phyloP scores from a whole-genome alignment of 2,888 invertebrate species.

The Parelbella ahira region DNA sequence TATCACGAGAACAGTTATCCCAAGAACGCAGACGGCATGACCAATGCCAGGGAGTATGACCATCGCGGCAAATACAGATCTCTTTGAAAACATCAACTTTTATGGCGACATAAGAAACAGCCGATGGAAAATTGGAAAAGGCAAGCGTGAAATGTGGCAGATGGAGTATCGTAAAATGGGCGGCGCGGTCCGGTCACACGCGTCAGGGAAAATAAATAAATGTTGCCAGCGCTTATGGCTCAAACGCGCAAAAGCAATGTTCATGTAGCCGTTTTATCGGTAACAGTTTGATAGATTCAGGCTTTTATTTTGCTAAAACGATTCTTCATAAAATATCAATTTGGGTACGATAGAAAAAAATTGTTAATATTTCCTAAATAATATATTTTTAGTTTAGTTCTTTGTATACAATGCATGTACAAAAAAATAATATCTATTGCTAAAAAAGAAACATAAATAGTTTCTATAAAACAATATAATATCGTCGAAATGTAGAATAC shows the following conservation, averaged over 20 bases:
- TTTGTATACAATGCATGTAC: no score
- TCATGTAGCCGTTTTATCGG: not conserved
- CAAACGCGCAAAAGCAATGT: slow-evolving; percentile 9
- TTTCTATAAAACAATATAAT: no score
- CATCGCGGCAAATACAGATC: slow-evolving; percentile 55
- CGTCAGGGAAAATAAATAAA: slow-evolving; percentile 41
- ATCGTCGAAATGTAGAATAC: no score
- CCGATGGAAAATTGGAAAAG: slow-evolving; percentile 70
- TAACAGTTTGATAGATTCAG: no score
- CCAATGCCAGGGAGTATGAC: slow-evolving; percentile 57
- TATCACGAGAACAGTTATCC: slow-evolving; percentile 8
- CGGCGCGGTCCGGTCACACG: slow-evolving; percentile 35
- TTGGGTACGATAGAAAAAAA: no score
- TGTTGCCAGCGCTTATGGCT: slow-evolving; percentile 26
- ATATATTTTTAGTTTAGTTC: no score
- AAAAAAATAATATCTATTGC: no score
- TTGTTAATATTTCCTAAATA: no score
- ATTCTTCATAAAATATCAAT: no score
- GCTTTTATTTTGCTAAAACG: no score
- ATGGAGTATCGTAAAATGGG: slow-evolving; percentile 52
- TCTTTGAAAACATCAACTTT: slow-evolving; percentile 68
- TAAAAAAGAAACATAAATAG: no score
- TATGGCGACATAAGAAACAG: slow-evolving; percentile 60
- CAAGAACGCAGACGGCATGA: slow-evolving; percentile 51
- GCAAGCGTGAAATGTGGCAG: slow-evolving; percentile 74